These are phyloP conservation scores for Arenaria interpres DNA, from an alignment of 2,113 vertebrate genomes.

Conservation along the genomic window DNA sequence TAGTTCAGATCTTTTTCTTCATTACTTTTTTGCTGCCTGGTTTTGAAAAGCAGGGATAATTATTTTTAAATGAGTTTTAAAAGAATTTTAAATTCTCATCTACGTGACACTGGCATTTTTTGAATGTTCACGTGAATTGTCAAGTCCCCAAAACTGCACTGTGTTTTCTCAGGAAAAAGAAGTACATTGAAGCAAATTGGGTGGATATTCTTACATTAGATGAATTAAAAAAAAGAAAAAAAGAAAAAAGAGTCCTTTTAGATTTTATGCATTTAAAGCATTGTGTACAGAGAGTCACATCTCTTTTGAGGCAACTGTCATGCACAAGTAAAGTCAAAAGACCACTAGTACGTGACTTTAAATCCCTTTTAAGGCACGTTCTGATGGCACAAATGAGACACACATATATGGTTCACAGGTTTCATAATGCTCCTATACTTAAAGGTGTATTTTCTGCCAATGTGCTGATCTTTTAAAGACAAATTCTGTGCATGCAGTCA, in stretches of 20 bases:
- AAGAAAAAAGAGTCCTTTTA: background rate
- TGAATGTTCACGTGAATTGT: background rate
- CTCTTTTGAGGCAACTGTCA: background rate
- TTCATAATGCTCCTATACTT: background rate
- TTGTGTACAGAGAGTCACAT: background rate
- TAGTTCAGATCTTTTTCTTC: background rate
- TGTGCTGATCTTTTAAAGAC: background rate
- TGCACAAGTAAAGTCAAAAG: background rate
- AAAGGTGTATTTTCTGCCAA: background rate
- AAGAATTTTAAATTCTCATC: background rate
- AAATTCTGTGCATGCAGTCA: background rate
- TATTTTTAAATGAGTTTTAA: background rate
- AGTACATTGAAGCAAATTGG: background rate
- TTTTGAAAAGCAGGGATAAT: slow-evolving; percentile 22
- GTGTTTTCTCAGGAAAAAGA: background rate
- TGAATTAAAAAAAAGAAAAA: background rate
- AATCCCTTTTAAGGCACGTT: background rate
- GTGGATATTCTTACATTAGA: background rate
- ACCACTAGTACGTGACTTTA: background rate
- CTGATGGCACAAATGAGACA: background rate
- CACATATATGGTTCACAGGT: accelerated
- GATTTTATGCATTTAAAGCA: background rate
- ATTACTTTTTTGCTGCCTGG: background rate
- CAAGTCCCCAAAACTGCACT: background rate
- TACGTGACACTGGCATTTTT: background rate